A percentile compares a stretch with the other conserved stretches of the same genome.
These are phyloP conservation scores for Cygnus olor DNA, from an alignment of 2,797 vertebrate species.

Conservation along the genomic window DNA sequence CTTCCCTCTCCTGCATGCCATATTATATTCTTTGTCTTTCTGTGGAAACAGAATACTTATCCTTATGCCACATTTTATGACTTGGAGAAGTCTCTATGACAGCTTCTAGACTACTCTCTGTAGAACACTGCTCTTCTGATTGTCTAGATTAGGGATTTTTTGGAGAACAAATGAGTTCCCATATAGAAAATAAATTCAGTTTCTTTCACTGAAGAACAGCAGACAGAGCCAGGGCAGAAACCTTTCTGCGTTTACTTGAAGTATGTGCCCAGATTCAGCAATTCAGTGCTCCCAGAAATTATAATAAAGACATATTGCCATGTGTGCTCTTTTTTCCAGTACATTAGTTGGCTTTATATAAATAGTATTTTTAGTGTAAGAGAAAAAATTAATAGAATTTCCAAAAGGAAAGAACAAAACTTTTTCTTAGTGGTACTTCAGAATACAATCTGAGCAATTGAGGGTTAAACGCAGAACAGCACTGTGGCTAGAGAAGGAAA, in stretches of 20 bases:
- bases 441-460: background rate
- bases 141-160: background rate
- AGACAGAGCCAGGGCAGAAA: background rate
- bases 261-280: background rate
- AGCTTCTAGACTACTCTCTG: background rate
- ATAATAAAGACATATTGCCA: background rate
- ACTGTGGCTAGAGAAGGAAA: constrained; percentile 30
- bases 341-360: background rate
- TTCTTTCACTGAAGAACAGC: background rate
- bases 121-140: background rate
- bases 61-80: background rate
- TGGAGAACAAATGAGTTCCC: background rate
- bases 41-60: background rate
- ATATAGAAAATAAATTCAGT: accelerated
- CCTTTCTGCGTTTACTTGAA: background rate
- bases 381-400: background rate
- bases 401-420: background rate
- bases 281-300: background rate
- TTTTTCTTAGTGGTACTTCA: background rate
- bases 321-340: background rate
- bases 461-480: constrained; percentile 40
- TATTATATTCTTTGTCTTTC: background rate
- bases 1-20: background rate
- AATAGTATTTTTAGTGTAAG: background rate
- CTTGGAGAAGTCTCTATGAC: background rate